A percentile compares a stretch with the other conserved stretches of the same genome.
These are phyloP conservation scores for Ptychobarbus kaznakovi DNA, from an alignment of 2,797 vertebrate genomes.

Conservation along the genomic window DNA sequence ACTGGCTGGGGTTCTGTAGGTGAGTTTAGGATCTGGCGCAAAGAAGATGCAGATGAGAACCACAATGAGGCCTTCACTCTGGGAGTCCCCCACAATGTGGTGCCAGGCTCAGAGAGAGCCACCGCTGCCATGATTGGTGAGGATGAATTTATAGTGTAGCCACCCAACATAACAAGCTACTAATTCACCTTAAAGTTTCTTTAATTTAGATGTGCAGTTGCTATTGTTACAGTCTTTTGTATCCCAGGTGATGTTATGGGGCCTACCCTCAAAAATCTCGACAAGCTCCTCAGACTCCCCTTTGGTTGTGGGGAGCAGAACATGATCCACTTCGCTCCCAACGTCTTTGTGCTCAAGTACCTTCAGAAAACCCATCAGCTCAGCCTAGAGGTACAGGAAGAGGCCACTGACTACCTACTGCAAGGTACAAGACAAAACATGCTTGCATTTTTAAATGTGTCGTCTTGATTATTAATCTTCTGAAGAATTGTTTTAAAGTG, in stretches of 20 bases:
- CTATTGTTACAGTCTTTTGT: conserved; percentile 20
- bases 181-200: background rate
- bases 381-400: conserved; percentile 84
- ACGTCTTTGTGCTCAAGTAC: conserved; percentile 94
- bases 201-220: background rate
- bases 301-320: conserved; percentile 97
- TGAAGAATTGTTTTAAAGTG: conserved; percentile 30
- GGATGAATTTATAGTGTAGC: background rate
- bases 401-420: conserved; percentile 90
- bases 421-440: conserved; percentile 80
- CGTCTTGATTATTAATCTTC: conserved; percentile 12
- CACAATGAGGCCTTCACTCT: conserved; percentile 95
- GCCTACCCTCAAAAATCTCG: conserved; percentile 89
- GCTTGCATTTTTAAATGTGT: conserved; percentile 18
- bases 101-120: conserved; percentile 91
- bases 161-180: background rate
- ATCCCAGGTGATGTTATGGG: conserved; percentile 92
- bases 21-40: conserved; percentile 96
- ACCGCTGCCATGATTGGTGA: conserved; percentile 91
- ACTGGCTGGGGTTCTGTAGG: conserved; percentile 95
- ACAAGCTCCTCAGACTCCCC: conserved; percentile 88
- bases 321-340: conserved; percentile 97
- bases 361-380: conserved; percentile 92
- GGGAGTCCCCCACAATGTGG: conserved; percentile 90
- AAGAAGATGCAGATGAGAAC: conserved; percentile 92